phyloP scores from a whole-genome alignment of 2,113 vertebrate genomes.

The Callocephalon fimbriatum region DNA sequence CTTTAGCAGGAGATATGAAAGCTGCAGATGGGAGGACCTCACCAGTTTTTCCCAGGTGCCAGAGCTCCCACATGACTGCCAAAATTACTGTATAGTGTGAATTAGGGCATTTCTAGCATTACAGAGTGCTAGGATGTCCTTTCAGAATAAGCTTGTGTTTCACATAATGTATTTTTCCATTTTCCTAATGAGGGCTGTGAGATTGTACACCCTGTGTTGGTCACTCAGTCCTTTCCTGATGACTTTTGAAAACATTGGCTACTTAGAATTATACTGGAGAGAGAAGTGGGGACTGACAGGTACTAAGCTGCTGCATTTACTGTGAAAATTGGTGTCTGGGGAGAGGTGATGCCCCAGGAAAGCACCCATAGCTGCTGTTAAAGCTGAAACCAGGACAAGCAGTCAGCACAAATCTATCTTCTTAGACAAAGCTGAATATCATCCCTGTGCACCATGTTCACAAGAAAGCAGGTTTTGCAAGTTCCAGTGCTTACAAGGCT shows the following conservation, averaged over 20 bases:
- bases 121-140: not conserved
- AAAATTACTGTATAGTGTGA: not conserved
- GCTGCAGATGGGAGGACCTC: not conserved
- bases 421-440: not conserved
- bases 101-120: not conserved
- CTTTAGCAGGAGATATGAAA: not conserved
- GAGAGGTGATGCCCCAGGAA: rapidly evolving
- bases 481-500: not conserved
- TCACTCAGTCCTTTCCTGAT: not conserved
- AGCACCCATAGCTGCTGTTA: not conserved
- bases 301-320: not conserved
- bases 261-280: not conserved
- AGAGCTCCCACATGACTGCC: not conserved
- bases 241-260: not conserved
- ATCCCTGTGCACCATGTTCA: not conserved
- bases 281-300: not conserved
- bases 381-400: not conserved
- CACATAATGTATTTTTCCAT: not conserved
- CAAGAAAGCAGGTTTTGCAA: not conserved
- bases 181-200: not conserved
- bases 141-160: not conserved
- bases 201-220: not conserved
- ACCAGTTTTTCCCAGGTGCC: not conserved
- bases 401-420: not conserved
- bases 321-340: not conserved